Percentiles rank a stretch among this genome's conserved stretches.
Conservation (phyloP, 1,140 invertebrate genomes). For the Drosophila parvula region DNA sequence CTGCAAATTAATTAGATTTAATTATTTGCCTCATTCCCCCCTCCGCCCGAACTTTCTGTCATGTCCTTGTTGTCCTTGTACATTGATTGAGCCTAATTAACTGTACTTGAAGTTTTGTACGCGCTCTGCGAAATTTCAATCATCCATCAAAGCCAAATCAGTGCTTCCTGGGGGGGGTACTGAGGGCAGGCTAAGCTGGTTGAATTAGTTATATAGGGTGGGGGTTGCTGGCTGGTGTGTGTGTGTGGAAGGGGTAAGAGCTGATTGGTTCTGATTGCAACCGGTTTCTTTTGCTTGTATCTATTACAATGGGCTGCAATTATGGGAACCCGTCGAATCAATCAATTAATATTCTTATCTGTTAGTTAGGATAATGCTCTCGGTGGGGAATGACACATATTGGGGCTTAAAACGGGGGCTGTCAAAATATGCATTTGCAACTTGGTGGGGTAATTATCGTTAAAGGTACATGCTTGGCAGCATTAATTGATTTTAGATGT, state of each 20-base stretch:
- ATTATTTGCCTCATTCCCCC: conserved; percentile 61
- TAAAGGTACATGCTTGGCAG: not conserved
- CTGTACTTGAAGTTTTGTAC: conserved; percentile 78
- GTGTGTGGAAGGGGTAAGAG: not conserved
- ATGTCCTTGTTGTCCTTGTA: conserved; percentile 47
- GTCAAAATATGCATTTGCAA: not conserved
- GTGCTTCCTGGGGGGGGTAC: not conserved
- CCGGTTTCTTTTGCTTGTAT: conserved; percentile 37
- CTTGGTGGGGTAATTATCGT: not conserved
- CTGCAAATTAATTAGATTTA: conserved; percentile 82
- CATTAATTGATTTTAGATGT: no score
- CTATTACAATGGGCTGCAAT: conserved; percentile 71
- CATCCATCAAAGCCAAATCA: conserved; percentile 75
- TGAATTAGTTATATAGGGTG: conserved; percentile 1
- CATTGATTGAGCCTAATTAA: conserved; percentile 79
- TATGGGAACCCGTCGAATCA: conserved; percentile 60
- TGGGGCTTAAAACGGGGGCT: not conserved
- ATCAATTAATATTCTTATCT: conserved; percentile 77
- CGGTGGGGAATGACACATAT: not conserved
- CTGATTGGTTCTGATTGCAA: conserved; percentile 29
- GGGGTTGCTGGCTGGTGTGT: not conserved
- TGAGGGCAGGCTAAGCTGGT: not conserved
- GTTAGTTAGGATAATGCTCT: conserved; percentile 28
- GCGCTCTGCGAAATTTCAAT: conserved; percentile 72
- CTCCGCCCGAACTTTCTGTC: conserved; percentile 17